Conservation (phyloP, 2,888 invertebrate genomes). For the Anthophora plumipes region DNA sequence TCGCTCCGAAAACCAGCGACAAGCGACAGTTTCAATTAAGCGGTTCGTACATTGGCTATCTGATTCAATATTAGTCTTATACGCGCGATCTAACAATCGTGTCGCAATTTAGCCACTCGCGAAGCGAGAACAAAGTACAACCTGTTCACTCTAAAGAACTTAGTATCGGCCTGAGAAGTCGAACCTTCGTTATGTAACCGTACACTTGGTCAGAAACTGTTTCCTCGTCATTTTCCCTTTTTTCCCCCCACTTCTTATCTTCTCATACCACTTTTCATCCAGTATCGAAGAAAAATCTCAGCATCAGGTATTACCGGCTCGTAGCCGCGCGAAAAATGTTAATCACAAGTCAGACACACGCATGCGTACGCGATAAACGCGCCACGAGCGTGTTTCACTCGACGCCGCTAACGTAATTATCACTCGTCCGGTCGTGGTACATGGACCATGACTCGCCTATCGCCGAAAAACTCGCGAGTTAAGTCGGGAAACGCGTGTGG, state of each 20-base stretch:
- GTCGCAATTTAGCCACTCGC: slow-evolving; percentile 34
- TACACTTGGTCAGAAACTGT: background rate
- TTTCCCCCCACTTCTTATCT: slow-evolving; percentile 5
- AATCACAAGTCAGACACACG: slow-evolving; percentile 54
- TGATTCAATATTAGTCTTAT: slow-evolving; percentile 34
- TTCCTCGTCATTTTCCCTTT: background rate
- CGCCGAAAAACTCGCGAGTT: slow-evolving; percentile 51
- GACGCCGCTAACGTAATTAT: slow-evolving; percentile 55
- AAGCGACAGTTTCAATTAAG: slow-evolving; percentile 36
- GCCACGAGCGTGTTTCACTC: slow-evolving; percentile 11
- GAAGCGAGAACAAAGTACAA: slow-evolving; percentile 40
- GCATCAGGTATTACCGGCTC: slow-evolving; percentile 59
- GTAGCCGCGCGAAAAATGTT: slow-evolving; percentile 56
- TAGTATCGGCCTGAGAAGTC: slow-evolving; percentile 7
- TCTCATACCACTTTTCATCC: slow-evolving; percentile 31
- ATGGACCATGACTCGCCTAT: slow-evolving; percentile 63
- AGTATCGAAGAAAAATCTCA: slow-evolving; percentile 36
- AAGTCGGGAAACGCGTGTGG: slow-evolving; percentile 47
- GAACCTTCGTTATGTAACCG: slow-evolving; percentile 44
- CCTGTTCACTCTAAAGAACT: slow-evolving; percentile 38
- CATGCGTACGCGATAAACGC: slow-evolving; percentile 38
- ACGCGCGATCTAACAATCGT: slow-evolving; percentile 16
- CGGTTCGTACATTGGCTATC: slow-evolving; percentile 23
- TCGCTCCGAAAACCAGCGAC: slow-evolving; percentile 43
- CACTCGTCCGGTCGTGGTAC: slow-evolving; percentile 59